Base-by-base conservation (phyloP, 2,888 invertebrate species). In the Cantharis lateralis region DNA sequence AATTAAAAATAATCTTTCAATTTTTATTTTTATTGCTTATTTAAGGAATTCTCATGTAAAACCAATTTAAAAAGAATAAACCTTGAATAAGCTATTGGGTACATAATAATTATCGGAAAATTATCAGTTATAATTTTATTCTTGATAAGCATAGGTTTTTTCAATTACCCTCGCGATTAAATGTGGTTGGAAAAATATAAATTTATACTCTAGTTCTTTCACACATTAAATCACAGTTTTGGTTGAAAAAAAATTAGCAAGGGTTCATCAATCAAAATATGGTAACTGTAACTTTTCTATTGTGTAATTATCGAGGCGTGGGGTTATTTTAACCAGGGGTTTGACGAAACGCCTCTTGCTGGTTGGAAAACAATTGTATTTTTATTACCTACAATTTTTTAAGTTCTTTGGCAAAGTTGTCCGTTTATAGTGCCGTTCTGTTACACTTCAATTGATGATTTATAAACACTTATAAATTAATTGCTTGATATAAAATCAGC, bases 231-330 rank as follows among this genome's bases (percentile, higher is more conserved):
- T 66, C 64, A 66, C 13, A 24, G 64, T 66, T 66, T 18, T 20
- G 64, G 64, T 66, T 66, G 1, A 82, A 82, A 84, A 85, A 84
- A 85, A 85, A 82, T 84, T 85, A 86, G 85, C 85, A 85, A 86
- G 85, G 85, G 85, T 83, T 83, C 84, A 84, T 86, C 85, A 84
- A 84, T 87, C 86, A 84, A 86, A 86, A 82, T 84, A 84, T 85
- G 86, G 48, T 48, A 85, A 84, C 83, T 84, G 84, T 85, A 85
- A 66, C 24, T 32, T 72, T 72, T 82, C 83, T 63, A 61, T 71
- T 81, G 81, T 83, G 84, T 84, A 84, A 83, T 83, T 84, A 84
- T 81, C 81, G 74, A 80, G 77, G 75, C 82, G 82, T 78, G 74
- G 74, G 78, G 76, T 74, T 32, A 48, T 18, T 73, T 77, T 74